These are phyloP conservation scores for Perca flavescens DNA, from an alignment of 2,113 vertebrate species.

Conservation along the genomic window DNA sequence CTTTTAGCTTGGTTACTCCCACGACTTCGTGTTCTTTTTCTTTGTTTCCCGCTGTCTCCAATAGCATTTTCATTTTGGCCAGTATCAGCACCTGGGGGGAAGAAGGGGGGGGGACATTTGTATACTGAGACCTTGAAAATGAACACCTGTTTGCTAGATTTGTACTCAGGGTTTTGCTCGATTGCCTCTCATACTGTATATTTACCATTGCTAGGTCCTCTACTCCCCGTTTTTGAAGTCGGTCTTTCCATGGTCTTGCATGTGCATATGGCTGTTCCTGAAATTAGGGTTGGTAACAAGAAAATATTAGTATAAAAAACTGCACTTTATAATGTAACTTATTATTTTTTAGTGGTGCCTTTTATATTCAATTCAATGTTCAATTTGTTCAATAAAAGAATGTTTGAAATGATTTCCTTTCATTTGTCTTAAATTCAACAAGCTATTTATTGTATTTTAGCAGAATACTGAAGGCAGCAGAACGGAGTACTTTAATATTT, in stretches of 20 bases:
- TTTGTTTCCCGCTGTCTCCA: not conserved
- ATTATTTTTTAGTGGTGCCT: too few relatives aligned
- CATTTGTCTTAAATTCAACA: too few relatives aligned
- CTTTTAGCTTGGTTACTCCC: conserved; percentile 13
- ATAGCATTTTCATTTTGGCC: conserved; percentile 26
- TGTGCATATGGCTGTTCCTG: not conserved
- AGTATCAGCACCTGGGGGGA: conserved; percentile 23
- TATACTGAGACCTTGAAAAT: conserved; percentile 2
- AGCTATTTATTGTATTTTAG: too few relatives aligned
- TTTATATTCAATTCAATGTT: too few relatives aligned
- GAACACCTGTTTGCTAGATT: not conserved
- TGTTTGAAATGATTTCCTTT: too few relatives aligned
- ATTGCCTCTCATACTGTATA: not conserved
- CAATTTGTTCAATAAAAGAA: too few relatives aligned
- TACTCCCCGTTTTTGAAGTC: not conserved
- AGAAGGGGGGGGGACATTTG: not conserved
- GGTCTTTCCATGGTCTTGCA: conserved; percentile 43
- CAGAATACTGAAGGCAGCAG: too few relatives aligned
- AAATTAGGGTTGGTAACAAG: not conserved
- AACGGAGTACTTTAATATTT: too few relatives aligned
- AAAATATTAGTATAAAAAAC: too few relatives aligned
- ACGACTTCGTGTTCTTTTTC: conserved; percentile 8
- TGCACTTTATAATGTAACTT: too few relatives aligned
- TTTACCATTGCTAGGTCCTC: conserved; percentile 25
- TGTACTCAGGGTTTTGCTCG: not conserved